phyloP scores from a whole-genome alignment of 2,797 vertebrate genomes.

The Semaprochilodus insignis region DNA sequence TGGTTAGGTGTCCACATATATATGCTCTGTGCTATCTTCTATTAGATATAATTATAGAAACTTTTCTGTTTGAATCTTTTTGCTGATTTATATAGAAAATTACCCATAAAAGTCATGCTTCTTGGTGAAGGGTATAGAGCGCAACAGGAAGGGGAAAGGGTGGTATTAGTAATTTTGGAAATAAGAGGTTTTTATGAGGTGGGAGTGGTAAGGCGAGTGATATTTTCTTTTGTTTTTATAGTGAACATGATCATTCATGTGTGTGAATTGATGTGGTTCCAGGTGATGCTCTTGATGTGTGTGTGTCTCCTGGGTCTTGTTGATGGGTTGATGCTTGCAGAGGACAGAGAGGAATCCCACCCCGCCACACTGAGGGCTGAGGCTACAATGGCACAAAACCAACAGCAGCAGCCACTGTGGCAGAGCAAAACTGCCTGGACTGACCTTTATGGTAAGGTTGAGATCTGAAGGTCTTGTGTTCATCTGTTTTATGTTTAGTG shows the following conservation, averaged over 20 bases:
- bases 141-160: neutral
- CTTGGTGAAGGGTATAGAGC: neutral
- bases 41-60: too few species aligned
- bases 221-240: neutral
- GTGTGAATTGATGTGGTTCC: constrained; percentile 32
- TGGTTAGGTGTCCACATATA: too few species aligned
- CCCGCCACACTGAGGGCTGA: constrained; percentile 8
- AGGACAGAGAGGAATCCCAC: constrained; percentile 47
- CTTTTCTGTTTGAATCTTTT: too few species aligned
- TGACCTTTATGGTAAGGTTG: constrained; percentile 48
- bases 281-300: constrained; percentile 75
- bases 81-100: too few species aligned
- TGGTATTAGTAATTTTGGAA: neutral
- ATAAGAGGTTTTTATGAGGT: neutral
- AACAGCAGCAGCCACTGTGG: constrained; percentile 9
- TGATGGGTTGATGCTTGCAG: constrained; percentile 61
- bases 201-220: neutral
- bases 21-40: too few species aligned
- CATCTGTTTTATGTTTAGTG: too few species aligned
- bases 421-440: constrained; percentile 51
- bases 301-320: constrained; percentile 67
- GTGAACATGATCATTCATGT: neutral
- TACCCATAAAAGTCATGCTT: too few species aligned
- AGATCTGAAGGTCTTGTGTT: neutral
- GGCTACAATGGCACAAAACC: constrained; percentile 6